A percentile compares a stretch with the other conserved stretches of the same genome.
Conservation (phyloP, 2,888 invertebrate species). For the Amblyjoppa proteus region DNA sequence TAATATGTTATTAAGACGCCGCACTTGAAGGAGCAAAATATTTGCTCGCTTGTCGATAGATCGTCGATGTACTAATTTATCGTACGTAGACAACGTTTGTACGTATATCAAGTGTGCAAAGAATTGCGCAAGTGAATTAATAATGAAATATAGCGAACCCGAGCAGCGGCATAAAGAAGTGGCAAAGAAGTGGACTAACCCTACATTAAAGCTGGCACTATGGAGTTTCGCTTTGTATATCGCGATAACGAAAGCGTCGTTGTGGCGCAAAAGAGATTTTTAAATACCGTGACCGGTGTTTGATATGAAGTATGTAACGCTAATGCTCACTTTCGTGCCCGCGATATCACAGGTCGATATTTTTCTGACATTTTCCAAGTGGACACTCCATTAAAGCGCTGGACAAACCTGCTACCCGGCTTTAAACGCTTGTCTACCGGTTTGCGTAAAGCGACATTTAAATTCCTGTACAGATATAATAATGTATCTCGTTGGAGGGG, state of each 20-base stretch:
- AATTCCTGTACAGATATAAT: slow-evolving; percentile 41
- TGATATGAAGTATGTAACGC: slow-evolving; percentile 34
- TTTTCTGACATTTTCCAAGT: slow-evolving; percentile 43
- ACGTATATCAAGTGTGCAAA: slow-evolving; percentile 50
- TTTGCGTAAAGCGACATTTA: slow-evolving; percentile 25
- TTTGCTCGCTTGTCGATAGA: slow-evolving; percentile 41
- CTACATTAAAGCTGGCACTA: slow-evolving; percentile 19
- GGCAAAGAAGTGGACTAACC: slow-evolving; percentile 5
- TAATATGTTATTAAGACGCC: slow-evolving; percentile 11
- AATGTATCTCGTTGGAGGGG: slow-evolving; percentile 28
- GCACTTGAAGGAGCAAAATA: slow-evolving; percentile 41
- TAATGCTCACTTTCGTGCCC: slow-evolving; percentile 41
- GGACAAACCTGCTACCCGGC: slow-evolving; percentile 17
- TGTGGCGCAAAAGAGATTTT: slow-evolving; percentile 34
- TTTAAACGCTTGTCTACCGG: background rate
- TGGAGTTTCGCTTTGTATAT: slow-evolving; percentile 1
- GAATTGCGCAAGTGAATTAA: slow-evolving; percentile 64
- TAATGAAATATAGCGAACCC: slow-evolving; percentile 48
- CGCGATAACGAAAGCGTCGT: slow-evolving; percentile 40
- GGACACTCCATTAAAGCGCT: slow-evolving; percentile 28
- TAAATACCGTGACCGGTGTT: slow-evolving; percentile 34
- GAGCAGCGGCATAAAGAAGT: slow-evolving; percentile 27
- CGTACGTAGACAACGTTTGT: slow-evolving; percentile 17
- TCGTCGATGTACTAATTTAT: slow-evolving; percentile 17
- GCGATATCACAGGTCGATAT: slow-evolving; percentile 20